Conservation (phyloP, 2,113 vertebrate genomes). For the Sturnus vulgaris region DNA sequence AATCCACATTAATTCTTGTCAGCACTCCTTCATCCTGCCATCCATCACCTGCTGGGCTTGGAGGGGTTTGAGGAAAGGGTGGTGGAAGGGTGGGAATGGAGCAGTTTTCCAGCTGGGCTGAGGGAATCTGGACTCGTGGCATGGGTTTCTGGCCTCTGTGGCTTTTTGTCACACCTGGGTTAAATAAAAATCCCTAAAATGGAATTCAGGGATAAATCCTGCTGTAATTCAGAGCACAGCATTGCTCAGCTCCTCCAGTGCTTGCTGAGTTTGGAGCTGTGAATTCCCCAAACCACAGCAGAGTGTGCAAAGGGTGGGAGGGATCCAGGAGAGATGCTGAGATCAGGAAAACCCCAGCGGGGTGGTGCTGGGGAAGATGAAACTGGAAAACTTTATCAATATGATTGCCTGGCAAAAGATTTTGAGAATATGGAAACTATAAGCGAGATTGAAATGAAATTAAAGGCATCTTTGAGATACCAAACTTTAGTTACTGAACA, state of each 20-base stretch:
- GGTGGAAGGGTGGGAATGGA: neutral
- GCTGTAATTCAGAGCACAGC: neutral
- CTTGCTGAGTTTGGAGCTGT: neutral
- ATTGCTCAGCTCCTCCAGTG: neutral
- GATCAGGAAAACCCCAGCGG: fast-evolving
- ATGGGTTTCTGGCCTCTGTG: neutral
- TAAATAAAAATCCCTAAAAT: neutral
- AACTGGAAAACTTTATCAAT: too few relatives aligned
- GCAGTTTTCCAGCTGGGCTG: neutral
- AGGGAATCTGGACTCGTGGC: fast-evolving
- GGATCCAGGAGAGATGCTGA: neutral
- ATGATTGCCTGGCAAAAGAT: too few relatives aligned
- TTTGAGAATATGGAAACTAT: too few relatives aligned
- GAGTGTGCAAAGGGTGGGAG: neutral
- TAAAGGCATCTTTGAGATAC: too few relatives aligned
- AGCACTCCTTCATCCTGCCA: neutral
- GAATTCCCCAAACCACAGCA: neutral
- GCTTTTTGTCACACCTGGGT: neutral
- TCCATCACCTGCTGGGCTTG: neutral
- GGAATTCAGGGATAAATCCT: neutral
- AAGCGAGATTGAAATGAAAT: too few relatives aligned
- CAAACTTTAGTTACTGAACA: too few relatives aligned
- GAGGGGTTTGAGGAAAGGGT: neutral
- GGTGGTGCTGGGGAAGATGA: neutral
- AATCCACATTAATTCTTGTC: neutral